Conservation (phyloP, 2,888 invertebrate genomes). For the Orthosia gracilis region DNA sequence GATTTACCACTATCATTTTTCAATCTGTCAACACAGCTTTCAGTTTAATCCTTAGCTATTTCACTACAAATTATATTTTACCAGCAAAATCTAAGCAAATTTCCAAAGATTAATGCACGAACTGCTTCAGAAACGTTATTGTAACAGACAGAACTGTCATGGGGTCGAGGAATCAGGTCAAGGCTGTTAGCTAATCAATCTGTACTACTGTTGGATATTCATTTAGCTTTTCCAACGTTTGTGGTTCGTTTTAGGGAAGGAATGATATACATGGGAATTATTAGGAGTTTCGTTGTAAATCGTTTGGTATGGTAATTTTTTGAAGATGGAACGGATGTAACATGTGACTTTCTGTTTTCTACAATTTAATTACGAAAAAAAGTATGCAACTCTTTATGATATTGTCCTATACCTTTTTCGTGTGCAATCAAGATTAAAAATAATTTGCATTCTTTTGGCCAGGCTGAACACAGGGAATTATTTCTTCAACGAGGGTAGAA, state of each 20-base stretch:
- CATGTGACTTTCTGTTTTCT: neutral
- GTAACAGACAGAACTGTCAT: conserved; percentile 28
- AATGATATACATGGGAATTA: neutral
- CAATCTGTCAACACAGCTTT: neutral
- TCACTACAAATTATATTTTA: neutral
- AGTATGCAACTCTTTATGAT: no score
- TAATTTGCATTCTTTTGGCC: neutral
- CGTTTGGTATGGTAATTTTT: neutral
- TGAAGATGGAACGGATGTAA: neutral
- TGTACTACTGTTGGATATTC: conserved; percentile 48
- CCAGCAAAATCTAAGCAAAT: conserved; percentile 14
- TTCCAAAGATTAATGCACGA: conserved; percentile 33
- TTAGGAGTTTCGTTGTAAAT: neutral
- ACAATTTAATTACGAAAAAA: no score
- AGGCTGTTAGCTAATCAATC: conserved; percentile 67
- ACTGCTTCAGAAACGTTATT: conserved; percentile 24
- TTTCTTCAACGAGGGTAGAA: neutral
- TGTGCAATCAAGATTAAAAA: neutral
- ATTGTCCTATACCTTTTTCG: neutral
- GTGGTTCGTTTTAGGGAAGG: conserved; percentile 19
- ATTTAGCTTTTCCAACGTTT: conserved; percentile 44
- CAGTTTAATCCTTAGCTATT: neutral
- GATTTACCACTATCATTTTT: neutral
- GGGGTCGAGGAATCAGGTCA: conserved; percentile 62
- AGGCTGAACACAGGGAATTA: neutral